These are phyloP conservation scores for Heliconius eleuchia DNA, from an alignment of 1,140 invertebrate species.

Conservation along the genomic window DNA sequence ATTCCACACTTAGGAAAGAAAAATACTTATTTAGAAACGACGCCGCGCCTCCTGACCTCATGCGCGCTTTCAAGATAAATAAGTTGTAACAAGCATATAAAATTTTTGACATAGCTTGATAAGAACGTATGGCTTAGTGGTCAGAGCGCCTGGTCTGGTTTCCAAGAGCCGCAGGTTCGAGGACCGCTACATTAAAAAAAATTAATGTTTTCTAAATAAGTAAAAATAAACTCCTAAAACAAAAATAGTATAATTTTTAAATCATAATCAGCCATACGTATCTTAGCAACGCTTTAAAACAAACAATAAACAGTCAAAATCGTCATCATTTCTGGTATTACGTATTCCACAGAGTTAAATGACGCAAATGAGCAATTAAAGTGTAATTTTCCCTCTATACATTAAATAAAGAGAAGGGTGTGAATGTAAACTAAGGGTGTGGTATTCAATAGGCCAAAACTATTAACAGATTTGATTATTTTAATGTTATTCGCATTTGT, in stretches of 20 bases:
- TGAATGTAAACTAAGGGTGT: constrained; percentile 26
- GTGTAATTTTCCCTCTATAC: constrained; percentile 53
- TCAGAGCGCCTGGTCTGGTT: too few species aligned
- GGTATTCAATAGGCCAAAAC: constrained; percentile 12
- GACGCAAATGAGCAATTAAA: constrained; percentile 67
- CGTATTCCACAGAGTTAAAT: constrained; percentile 59
- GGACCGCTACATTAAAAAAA: too few species aligned
- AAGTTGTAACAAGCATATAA: too few species aligned
- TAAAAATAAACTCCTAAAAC: not conserved
- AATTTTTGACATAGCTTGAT: too few species aligned
- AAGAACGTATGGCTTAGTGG: too few species aligned
- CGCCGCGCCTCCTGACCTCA: too few species aligned
- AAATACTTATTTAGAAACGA: too few species aligned
- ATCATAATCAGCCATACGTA: constrained; percentile 8
- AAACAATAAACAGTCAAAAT: constrained; percentile 38
- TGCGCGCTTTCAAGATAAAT: too few species aligned
- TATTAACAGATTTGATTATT: constrained; percentile 1
- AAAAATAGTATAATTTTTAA: not conserved
- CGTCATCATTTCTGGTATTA: constrained; percentile 39
- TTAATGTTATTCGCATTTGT: not conserved
- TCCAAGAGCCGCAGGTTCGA: too few species aligned
- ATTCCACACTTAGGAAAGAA: too few species aligned
- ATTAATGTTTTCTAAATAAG: too few species aligned
- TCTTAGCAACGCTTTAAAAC: constrained; percentile 38
- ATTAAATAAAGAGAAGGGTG: constrained; percentile 35